Percentiles rank a stretch among this genome's conserved stretches.
phyloP scores from a whole-genome alignment of 2,797 vertebrate species.

The Arnoldichthys spilopterus region DNA sequence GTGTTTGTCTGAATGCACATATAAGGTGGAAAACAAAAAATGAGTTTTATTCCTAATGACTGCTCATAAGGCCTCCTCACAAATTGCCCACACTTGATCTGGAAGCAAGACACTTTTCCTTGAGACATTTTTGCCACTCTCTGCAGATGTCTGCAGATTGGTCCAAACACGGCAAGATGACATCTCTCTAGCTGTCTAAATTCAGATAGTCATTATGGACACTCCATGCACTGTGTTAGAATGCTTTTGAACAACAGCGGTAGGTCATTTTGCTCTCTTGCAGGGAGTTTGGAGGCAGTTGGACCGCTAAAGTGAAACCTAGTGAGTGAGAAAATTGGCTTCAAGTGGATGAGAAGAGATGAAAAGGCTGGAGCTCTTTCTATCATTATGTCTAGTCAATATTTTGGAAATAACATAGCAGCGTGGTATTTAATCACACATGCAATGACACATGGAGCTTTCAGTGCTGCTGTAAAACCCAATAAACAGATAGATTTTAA shows the following conservation, averaged over 20 bases:
- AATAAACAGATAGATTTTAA: slow-evolving; percentile 60
- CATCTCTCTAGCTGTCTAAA: slow-evolving; percentile 39
- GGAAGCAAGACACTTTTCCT: slow-evolving; percentile 26
- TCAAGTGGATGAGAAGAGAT: slow-evolving; percentile 46
- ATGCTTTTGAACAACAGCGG: slow-evolving; percentile 49
- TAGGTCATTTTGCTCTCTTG: slow-evolving; percentile 48
- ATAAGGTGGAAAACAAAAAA: slow-evolving; percentile 69
- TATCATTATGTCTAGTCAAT: slow-evolving; percentile 50
- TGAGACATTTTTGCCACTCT: slow-evolving; percentile 3
- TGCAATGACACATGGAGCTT: slow-evolving; percentile 43
- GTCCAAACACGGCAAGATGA: slow-evolving; percentile 31
- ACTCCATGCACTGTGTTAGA: slow-evolving; percentile 31
- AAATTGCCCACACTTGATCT: slow-evolving; percentile 70
- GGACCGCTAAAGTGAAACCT: slow-evolving; percentile 49
- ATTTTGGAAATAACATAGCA: slow-evolving; percentile 49
- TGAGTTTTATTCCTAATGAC: slow-evolving; percentile 76
- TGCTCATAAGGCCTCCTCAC: slow-evolving; percentile 71
- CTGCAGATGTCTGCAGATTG: slow-evolving; percentile 23
- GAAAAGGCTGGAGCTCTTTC: slow-evolving; percentile 43
- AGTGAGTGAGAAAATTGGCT: slow-evolving; percentile 54
- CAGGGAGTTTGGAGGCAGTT: slow-evolving; percentile 31
- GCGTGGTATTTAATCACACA: slow-evolving; percentile 46
- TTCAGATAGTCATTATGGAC: slow-evolving; percentile 46
- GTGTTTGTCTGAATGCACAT: slow-evolving; percentile 3
- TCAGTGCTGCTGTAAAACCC: slow-evolving; percentile 49